Evolutionary conservation across 2,797 vertebrate species (phyloP).

Genomic region (Eleutherodactylus coqui): DNA sequence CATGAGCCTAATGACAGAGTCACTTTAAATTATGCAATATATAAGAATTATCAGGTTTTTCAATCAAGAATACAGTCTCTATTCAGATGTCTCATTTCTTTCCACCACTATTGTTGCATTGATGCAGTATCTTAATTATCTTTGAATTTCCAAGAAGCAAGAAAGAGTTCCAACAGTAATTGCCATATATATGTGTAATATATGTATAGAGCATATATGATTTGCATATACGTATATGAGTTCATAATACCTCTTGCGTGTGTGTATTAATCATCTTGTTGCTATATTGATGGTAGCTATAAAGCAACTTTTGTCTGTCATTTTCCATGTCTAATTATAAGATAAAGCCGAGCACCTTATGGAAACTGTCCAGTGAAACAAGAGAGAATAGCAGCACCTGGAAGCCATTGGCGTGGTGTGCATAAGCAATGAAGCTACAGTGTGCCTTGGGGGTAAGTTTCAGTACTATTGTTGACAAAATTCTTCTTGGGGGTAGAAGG

Average conservation of each 20-base stretch:
- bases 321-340: background rate
- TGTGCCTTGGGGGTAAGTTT: conserved; percentile 27
- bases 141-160: no score
- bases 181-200: no score
- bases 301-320: background rate
- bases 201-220: no score
- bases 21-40: no score
- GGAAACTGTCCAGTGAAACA: background rate
- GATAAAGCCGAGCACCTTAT: conserved; percentile 2
- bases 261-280: background rate
- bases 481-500: conserved; percentile 27
- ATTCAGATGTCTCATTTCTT: no score
- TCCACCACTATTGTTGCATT: no score
- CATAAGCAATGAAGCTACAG: conserved; percentile 23
- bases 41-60: no score
- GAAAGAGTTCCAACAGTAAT: no score
- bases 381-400: conserved; percentile 30
- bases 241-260: background rate
- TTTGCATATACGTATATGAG: background rate
- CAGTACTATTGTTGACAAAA: conserved; percentile 32
- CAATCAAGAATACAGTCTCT: no score
- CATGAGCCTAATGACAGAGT: no score
- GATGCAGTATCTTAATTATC: no score
- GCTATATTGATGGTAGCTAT: background rate
- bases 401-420: conserved; percentile 30